These are phyloP conservation scores for Nemurella pictetii DNA, from an alignment of 2,888 invertebrate genomes.

Conservation along the genomic window DNA sequence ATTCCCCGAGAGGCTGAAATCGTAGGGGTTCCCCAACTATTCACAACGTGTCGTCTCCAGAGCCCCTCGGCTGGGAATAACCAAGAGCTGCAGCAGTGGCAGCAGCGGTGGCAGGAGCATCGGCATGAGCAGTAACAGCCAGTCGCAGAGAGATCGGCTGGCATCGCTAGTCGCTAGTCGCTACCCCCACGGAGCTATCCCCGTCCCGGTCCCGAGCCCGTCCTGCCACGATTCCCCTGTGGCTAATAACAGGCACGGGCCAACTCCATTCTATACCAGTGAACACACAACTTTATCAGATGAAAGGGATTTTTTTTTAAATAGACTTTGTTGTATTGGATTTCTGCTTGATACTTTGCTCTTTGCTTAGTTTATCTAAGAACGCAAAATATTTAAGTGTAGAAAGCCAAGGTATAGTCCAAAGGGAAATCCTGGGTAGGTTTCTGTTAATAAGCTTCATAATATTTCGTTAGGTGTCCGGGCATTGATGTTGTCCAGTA, in stretches of 20 bases:
- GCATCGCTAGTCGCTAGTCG: neutral
- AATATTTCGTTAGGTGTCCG: too few species aligned
- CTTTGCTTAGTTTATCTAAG: neutral
- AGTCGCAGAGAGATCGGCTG: too few species aligned
- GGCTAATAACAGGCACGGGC: conserved; percentile 16
- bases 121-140: too few species aligned
- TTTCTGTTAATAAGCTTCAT: too few species aligned
- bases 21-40: conserved; percentile 9
- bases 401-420: too few species aligned
- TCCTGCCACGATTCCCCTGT: neutral
- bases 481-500: too few species aligned
- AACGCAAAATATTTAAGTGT: neutral
- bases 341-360: neutral
- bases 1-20: conserved; percentile 4
- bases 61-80: conserved; percentile 1
- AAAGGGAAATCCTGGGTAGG: too few species aligned
- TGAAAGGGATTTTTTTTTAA: neutral
- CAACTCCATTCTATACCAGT: neutral
- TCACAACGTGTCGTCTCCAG: conserved; percentile 11
- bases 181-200: neutral
- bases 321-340: neutral
- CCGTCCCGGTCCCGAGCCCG: neutral
- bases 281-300: neutral
- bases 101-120: neutral
- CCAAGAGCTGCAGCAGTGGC: neutral